These are phyloP conservation scores for Monochamus saltuarius DNA, from an alignment of 1,140 invertebrate species.

Conservation along the genomic window DNA sequence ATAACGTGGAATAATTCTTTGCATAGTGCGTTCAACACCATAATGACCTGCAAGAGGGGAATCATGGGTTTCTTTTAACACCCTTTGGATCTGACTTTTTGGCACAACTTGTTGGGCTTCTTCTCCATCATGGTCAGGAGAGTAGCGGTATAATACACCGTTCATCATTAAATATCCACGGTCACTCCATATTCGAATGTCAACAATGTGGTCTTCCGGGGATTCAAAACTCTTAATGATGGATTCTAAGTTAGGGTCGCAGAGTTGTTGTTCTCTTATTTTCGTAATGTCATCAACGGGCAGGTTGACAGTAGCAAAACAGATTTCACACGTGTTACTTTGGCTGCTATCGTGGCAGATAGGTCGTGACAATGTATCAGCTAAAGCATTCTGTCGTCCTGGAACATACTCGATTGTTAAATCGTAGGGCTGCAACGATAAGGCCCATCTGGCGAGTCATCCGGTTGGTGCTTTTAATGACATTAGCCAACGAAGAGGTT, in stretches of 20 bases:
- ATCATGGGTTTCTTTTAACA: conserved; percentile 1
- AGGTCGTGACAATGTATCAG: conserved; percentile 19
- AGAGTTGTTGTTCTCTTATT: conserved; percentile 1
- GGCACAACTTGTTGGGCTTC: conserved; percentile 12
- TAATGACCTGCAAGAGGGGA: conserved; percentile 35
- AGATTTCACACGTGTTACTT: no score
- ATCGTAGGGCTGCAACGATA: conserved; percentile 20
- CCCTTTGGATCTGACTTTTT: background rate
- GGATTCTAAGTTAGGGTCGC: background rate
- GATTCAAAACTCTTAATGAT: conserved; percentile 2
- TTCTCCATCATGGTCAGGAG: conserved; percentile 18
- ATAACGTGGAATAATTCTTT: no score
- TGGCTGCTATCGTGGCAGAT: no score
- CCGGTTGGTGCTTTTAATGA: conserved; percentile 11
- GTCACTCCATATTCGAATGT: conserved; percentile 12
- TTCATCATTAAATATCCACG: conserved; percentile 18
- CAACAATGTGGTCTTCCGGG: background rate
- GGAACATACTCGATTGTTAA: conserved; percentile 22
- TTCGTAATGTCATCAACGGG: no score
- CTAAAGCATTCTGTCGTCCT: conserved; percentile 19
- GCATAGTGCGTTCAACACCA: conserved; percentile 21
- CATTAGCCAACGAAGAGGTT: conserved; percentile 13
- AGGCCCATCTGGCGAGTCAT: conserved; percentile 53
- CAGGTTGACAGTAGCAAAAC: no score
- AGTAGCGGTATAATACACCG: conserved; percentile 23